Evolutionary conservation across 2,113 vertebrate genomes (phyloP), one percentile per base, ranked within the genome.

Genomic region (Zingel zingel): DNA sequence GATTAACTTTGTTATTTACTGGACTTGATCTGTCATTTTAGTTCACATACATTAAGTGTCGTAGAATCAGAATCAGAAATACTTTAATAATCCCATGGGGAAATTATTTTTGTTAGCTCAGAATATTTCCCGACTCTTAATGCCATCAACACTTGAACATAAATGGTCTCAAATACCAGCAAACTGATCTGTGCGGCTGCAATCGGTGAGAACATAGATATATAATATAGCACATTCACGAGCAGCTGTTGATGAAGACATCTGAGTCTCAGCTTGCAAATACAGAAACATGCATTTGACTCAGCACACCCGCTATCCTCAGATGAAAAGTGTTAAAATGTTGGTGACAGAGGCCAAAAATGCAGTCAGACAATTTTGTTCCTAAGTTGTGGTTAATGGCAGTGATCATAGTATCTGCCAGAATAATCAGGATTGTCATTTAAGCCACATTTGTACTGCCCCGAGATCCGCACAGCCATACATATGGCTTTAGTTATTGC

Each of bases 401-500:
- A 76, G 57, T 1, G 36, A 81, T 81, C 67, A 71, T 47, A 59
- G 33, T 67, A 74, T 86, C 79, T 69, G 80, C 66, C 80, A 70
- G 53, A 64, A 76, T 77, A 74, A 82, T 69, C 77, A 61, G 33
- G 39, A 53, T 5, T 68, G 67, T 69, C 59, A 62, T 75, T 71
- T 58, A n/a, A 81, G 57, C 70, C 79, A 56, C 67, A 62, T 58
- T 62, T 59, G 36, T 65, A 11, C 54, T 47, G 68, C 72, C 70
- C 56, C 13, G 0, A 47, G 57, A 57, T 71, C 62, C 74, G 68
- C 81, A 56, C 77, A 48, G 4, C 47, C 63, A n/a, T 53, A 77
- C 91, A 92, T 85, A 74, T 92, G 92, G 86, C 74, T 90, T 82
- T 1, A 23, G 88, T 92, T 92, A 92, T 18, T 67, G 79, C 74